These are phyloP conservation scores for Falco columbarius DNA, from an alignment of 2,797 vertebrate species.

Conservation along the genomic window DNA sequence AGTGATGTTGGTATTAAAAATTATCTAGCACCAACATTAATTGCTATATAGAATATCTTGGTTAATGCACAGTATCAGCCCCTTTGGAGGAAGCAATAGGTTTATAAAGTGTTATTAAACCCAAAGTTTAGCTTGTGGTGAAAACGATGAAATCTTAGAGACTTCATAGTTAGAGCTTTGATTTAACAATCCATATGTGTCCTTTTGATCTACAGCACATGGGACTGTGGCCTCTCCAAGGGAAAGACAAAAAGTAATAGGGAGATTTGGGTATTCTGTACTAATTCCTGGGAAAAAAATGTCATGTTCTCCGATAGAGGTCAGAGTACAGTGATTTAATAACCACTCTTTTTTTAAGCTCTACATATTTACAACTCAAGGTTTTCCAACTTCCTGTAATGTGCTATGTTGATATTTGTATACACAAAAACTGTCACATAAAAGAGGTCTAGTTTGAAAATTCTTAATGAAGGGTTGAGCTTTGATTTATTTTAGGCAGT, in stretches of 20 bases:
- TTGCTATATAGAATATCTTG: neutral
- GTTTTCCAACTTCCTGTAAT: neutral
- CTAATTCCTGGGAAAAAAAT: neutral
- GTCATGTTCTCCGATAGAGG: neutral
- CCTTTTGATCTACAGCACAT: neutral
- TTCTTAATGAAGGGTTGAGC: neutral
- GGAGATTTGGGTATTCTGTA: neutral
- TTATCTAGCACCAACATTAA: neutral
- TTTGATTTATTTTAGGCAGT: neutral
- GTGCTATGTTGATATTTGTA: neutral
- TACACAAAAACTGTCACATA: neutral
- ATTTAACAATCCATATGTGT: neutral
- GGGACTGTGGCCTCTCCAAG: neutral
- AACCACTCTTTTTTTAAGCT: neutral
- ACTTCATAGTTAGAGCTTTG: neutral
- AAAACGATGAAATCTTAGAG: neutral
- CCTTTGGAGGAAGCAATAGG: neutral
- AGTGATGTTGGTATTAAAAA: neutral
- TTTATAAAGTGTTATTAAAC: neutral
- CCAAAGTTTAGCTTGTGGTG: neutral
- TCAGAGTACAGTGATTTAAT: neutral
- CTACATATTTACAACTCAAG: neutral
- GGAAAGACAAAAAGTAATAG: neutral
- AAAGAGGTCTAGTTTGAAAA: neutral
- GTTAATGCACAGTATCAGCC: neutral